These are phyloP conservation scores for Sturnira hondurensis DNA, from an alignment of 2,113 vertebrate genomes.

Conservation along the genomic window DNA sequence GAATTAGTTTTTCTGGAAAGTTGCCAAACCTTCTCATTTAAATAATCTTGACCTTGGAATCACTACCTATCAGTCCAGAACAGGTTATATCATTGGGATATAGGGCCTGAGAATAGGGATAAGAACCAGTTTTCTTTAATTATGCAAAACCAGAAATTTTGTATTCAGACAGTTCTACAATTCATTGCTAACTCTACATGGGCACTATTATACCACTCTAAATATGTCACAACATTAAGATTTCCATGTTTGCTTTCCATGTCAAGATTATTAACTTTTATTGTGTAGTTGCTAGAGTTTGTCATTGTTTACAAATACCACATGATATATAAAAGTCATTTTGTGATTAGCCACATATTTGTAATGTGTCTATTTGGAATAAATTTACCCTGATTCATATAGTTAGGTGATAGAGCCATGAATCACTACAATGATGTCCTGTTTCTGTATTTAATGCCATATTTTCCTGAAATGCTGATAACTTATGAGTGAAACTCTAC, in stretches of 20 bases:
- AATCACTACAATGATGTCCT: background rate
- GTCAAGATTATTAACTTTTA: conserved; percentile 36
- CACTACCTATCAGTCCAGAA: background rate
- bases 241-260: background rate
- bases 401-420: background rate
- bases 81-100: background rate
- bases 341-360: conserved; percentile 38
- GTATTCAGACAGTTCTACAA: background rate
- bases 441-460: background rate
- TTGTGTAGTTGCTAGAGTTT: background rate
- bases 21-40: background rate
- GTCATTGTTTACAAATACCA: background rate
- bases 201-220: background rate
- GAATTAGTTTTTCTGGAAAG: background rate
- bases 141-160: background rate
- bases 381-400: conserved; percentile 1
- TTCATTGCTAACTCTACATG: background rate
- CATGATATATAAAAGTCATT: background rate
- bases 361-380: conserved; percentile 44
- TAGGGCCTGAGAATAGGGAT: background rate
- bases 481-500: conserved; percentile 6
- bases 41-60: background rate
- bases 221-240: background rate
- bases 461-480: background rate
- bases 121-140: background rate